Percentiles rank a stretch among this genome's conserved stretches.
Evolutionary conservation across 1,140 invertebrate species (phyloP).

Genomic region (Ceratoteleas bidentatus): DNA sequence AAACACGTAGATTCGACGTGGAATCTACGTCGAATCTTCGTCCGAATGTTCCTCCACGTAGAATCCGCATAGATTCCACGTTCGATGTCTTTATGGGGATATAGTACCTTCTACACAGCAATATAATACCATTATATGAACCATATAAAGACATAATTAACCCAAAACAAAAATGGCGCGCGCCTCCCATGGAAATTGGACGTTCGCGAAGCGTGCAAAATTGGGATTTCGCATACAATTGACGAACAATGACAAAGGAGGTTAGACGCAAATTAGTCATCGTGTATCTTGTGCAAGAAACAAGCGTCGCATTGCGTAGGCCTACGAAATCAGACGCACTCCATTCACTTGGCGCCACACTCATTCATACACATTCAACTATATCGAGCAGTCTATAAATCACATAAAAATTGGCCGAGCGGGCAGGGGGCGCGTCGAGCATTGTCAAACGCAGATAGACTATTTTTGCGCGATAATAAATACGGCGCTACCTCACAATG

Average conservation of each 20-base stretch:
- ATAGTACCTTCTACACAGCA: no score
- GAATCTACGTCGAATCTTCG: no score
- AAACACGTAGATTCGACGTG: no score
- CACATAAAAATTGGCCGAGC: slow-evolving; percentile 39
- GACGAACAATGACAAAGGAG: slow-evolving; percentile 59
- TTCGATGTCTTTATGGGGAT: no score
- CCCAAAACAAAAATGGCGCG: no score
- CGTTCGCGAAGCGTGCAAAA: background rate
- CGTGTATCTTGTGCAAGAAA: slow-evolving; percentile 50
- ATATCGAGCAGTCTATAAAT: slow-evolving; percentile 60
- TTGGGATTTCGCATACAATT: slow-evolving; percentile 16
- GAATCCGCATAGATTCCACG: no score
- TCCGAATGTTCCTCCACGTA: no score
- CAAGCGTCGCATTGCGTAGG: slow-evolving; percentile 70
- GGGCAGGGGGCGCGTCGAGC: slow-evolving; percentile 8
- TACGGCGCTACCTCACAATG: slow-evolving; percentile 52
- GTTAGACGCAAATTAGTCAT: slow-evolving; percentile 75
- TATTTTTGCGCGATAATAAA: slow-evolving; percentile 56
- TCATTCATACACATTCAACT: slow-evolving; percentile 76
- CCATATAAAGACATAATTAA: no score
- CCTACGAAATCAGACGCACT: slow-evolving; percentile 76
- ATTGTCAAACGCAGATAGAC: slow-evolving; percentile 52
- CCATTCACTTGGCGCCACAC: slow-evolving; percentile 81
- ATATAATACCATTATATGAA: no score
- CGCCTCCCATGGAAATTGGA: slow-evolving; percentile 8